phyloP scores from a whole-genome alignment of 2,113 vertebrate species.

The Heliornis fulica region DNA sequence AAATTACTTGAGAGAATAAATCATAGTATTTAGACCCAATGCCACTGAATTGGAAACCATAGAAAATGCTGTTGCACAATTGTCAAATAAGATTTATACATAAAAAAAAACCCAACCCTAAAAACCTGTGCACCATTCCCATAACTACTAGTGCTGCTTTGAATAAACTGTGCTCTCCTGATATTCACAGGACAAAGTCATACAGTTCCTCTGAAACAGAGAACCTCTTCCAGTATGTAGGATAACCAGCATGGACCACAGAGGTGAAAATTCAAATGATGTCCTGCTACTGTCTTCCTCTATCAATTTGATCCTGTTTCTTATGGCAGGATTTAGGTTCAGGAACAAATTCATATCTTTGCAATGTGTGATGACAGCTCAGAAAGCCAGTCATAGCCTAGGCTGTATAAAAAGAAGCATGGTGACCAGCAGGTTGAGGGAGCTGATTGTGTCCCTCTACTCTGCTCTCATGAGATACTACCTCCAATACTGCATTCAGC shows the following conservation, averaged over 20 bases:
- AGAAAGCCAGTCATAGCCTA: too few relatives aligned
- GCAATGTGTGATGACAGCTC: too few relatives aligned
- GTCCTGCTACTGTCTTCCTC: neutral
- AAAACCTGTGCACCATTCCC: neutral
- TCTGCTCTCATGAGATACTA: too few relatives aligned
- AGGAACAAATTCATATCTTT: neutral
- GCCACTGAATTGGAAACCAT: neutral
- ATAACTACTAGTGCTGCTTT: neutral
- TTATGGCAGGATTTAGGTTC: neutral
- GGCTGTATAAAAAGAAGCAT: too few relatives aligned
- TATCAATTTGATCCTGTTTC: neutral
- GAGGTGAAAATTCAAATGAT: neutral
- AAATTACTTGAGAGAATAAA: constrained; percentile 25
- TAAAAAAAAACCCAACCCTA: too few relatives aligned
- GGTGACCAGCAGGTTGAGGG: neutral
- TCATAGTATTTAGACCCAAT: neutral
- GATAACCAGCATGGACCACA: neutral
- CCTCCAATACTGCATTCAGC: too few relatives aligned
- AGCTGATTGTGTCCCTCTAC: neutral
- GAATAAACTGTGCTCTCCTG: neutral
- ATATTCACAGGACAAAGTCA: neutral
- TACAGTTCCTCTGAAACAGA: neutral
- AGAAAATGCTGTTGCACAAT: neutral
- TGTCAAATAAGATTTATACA: neutral
- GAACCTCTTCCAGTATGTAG: neutral